phyloP scores from a whole-genome alignment of 2,797 vertebrate genomes.

The Chromis chromis region DNA sequence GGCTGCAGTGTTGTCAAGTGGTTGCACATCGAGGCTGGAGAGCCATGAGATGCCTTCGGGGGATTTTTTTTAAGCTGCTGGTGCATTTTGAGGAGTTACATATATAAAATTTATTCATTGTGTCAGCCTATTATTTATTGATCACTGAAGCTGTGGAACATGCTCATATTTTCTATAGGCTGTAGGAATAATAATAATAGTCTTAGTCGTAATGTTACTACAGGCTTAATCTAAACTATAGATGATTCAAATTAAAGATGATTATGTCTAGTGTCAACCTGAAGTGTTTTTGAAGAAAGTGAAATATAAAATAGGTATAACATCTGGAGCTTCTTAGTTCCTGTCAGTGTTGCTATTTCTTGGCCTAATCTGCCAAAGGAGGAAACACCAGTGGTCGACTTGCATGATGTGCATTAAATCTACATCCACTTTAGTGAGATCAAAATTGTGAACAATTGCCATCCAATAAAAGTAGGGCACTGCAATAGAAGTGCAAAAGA shows the following conservation, averaged over 20 bases:
- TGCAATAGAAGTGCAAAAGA: conserved; percentile 40
- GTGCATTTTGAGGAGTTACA: conserved; percentile 64
- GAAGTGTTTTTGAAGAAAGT: neutral
- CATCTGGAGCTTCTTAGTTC: neutral
- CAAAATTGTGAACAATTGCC: neutral
- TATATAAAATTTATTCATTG: conserved; percentile 46
- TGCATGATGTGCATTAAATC: conserved; percentile 9
- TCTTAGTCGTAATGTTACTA: neutral
- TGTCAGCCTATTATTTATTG: conserved; percentile 57
- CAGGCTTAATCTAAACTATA: neutral
- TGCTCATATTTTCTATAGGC: conserved; percentile 31
- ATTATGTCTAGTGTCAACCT: neutral
- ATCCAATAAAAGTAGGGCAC: conserved; percentile 44
- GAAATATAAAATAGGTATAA: neutral
- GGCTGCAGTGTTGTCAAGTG: conserved; percentile 45
- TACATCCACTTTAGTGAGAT: neutral
- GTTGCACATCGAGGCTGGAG: conserved; percentile 42
- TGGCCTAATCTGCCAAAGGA: neutral
- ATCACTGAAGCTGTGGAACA: conserved; percentile 54
- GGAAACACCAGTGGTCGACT: neutral
- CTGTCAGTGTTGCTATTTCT: neutral
- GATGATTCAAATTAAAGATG: conserved; percentile 7
- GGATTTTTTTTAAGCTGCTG: conserved; percentile 40
- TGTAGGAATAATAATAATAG: conserved; percentile 43
- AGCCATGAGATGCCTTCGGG: conserved; percentile 39